These are phyloP conservation scores for Allolobophora icterica DNA, from an alignment of 2,888 invertebrate genomes.

Conservation along the genomic window DNA sequence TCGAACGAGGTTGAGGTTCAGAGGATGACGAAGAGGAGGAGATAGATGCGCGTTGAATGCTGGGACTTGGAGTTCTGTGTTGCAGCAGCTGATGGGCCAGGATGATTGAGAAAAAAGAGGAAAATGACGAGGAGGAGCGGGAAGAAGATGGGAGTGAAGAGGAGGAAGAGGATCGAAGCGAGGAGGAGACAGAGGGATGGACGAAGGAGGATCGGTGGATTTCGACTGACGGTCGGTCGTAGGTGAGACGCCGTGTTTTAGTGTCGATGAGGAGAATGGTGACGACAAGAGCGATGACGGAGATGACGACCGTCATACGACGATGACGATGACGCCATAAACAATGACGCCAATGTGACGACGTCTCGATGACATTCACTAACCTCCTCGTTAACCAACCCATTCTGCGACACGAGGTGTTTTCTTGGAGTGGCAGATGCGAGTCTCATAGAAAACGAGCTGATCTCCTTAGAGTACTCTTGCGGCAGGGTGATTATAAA, in stretches of 20 bases:
- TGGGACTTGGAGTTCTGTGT: background rate
- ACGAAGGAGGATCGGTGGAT: no score
- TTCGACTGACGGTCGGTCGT: background rate
- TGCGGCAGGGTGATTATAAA: no score
- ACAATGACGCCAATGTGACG: background rate
- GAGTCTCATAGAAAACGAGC: no score
- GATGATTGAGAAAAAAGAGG: background rate
- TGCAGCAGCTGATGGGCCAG: background rate
- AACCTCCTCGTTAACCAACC: background rate
- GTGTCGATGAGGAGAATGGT: background rate
- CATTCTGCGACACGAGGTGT: background rate
- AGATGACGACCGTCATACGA: slow-evolving; percentile 14
- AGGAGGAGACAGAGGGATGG: background rate
- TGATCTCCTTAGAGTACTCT: no score
- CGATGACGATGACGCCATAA: slow-evolving; percentile 22
- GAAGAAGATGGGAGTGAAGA: background rate
- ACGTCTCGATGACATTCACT: background rate
- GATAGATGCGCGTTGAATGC: background rate
- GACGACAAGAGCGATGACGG: slow-evolving; percentile 22
- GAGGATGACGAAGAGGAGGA: background rate
- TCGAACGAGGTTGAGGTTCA: background rate
- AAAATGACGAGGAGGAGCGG: background rate
- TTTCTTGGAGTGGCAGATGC: background rate
- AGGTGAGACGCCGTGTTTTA: background rate
- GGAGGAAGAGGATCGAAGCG: background rate